Evolutionary conservation across 2,888 invertebrate species (phyloP), one percentile per base, ranked within the genome.

Genomic region (Blomia tropicalis): DNA sequence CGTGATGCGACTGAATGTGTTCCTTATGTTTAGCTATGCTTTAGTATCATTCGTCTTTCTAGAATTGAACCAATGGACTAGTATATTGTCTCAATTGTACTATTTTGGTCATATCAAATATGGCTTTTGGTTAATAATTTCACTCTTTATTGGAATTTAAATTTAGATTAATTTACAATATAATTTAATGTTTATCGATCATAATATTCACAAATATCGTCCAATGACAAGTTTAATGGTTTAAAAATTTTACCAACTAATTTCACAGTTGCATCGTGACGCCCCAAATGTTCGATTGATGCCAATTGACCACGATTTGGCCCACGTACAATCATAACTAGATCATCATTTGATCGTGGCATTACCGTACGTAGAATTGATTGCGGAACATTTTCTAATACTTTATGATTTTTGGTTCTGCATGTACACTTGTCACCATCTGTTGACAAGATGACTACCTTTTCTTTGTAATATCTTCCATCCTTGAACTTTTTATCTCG

Each of bases 151-250:
- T 54, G 5, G 5, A 4, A 4, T 19, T n/a, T 54, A 27, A 27
- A 22, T 36, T 19, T 47, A 43, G 11, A 11, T 60, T 25, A 59
- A 32, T 60, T 58, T 22, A 17, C 22, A 51, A 27, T 7, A 29
- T n/a, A 51, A 17, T 36, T 36, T 7, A 7, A 17, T 11, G 7
- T 19, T 47, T 2, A 47, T 19, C 25, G 22, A 47, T 47, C 65
- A 64, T 73, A 70, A 3, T 73, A 75, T 71, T 76, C 75, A 70
- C 75, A 75, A 58, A 76, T 73, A 58, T 71, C 69, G 66, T 76
- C 76, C 68, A 72, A 76, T 56, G 71, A 70, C 23, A 74, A 61
- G 43, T 70, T 70, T 5, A 74, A 7, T n/a, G 74, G 70, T 59
- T 67, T 68, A 54, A 72, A 71, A 64, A 72, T 67, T 63, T 75